Conservation (phyloP, 1,140 invertebrate genomes). For the Panonychus citri region DNA sequence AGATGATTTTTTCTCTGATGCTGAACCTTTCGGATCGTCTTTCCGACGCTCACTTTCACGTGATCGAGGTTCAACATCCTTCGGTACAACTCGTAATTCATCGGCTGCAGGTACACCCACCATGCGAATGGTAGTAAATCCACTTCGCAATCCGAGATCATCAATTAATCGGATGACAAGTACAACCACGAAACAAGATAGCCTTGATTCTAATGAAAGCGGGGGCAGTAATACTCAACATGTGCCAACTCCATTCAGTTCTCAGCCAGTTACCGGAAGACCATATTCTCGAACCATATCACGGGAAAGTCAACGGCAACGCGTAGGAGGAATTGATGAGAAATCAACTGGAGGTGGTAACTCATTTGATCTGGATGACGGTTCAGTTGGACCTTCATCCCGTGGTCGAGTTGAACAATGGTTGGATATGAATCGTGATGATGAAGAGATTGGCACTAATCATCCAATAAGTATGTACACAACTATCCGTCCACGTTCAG, state of each 20-base stretch:
- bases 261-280: slow-evolving; percentile 8
- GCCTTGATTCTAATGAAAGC: slow-evolving; percentile 5
- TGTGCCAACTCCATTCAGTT: neutral
- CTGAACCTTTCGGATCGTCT: neutral
- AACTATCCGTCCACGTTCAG: neutral
- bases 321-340: neutral
- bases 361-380: neutral
- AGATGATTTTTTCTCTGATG: neutral
- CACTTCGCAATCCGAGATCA: neutral
- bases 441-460: neutral
- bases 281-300: slow-evolving; percentile 2
- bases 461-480: neutral
- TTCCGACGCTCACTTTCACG: slow-evolving; percentile 9
- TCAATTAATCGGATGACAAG: neutral
- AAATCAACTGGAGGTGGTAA: no score
- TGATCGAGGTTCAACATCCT: slow-evolving; percentile 9
- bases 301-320: neutral
- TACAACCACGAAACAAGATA: neutral
- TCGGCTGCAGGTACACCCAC: neutral
- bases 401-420: slow-evolving; percentile 15
- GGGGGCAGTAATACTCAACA: neutral
- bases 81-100: neutral
- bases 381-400: neutral
- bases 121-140: neutral
- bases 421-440: slow-evolving; percentile 9